phyloP scores from a whole-genome alignment of 1,140 invertebrate species.

The Meloidogyne hapla region DNA sequence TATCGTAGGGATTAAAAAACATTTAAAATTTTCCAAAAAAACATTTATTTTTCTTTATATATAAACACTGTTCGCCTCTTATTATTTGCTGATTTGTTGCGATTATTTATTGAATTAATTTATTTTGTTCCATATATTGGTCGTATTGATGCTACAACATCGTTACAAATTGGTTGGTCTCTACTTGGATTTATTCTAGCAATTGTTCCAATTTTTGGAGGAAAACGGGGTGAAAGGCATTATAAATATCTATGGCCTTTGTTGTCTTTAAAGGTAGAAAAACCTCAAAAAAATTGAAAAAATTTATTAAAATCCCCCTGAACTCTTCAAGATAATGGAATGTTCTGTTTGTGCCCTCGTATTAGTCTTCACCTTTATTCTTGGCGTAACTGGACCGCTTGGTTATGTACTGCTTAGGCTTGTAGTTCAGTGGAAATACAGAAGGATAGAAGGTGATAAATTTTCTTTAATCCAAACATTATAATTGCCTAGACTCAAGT shows the following conservation, averaged over 20 bases:
- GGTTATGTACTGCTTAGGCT: constrained; percentile 10
- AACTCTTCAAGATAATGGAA: constrained; percentile 14
- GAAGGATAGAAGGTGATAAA: constrained; percentile 21
- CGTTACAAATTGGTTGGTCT: constrained; percentile 22
- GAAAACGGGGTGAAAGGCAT: background rate
- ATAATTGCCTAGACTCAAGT: no score
- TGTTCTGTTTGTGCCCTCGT: constrained; percentile 12
- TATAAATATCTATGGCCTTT: constrained; percentile 21
- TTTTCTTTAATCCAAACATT: no score
- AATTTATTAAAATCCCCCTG: constrained; percentile 2
- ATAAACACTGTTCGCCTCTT: background rate
- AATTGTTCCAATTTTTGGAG: constrained; percentile 11
- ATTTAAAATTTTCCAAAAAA: background rate
- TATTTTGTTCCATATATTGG: constrained; percentile 26
- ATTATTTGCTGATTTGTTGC: constrained; percentile 1
- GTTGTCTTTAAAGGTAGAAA: constrained; percentile 20
- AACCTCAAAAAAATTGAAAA: background rate
- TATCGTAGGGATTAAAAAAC: background rate
- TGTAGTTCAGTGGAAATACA: constrained; percentile 24
- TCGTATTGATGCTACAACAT: constrained; percentile 13
- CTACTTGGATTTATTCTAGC: constrained; percentile 9
- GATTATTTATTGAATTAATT: constrained; percentile 5
- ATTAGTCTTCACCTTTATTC: constrained; percentile 11
- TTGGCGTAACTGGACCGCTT: constrained; percentile 17
- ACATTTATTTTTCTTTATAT: background rate